phyloP scores from a whole-genome alignment of 2,888 invertebrate species.

The Carterocephalus palaemon region DNA sequence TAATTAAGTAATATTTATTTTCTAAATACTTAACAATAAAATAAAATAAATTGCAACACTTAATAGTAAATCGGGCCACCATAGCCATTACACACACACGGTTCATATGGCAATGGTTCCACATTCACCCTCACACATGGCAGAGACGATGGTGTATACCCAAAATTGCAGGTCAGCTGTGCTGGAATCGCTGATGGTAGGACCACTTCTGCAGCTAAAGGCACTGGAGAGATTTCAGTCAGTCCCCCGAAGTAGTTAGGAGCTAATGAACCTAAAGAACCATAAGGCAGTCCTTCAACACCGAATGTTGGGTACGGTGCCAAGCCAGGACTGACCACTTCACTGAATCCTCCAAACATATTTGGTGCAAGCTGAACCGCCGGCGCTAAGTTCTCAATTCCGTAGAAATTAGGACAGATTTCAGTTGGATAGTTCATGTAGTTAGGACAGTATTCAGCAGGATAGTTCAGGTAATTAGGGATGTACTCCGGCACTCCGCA shows the following conservation, averaged over 20 bases:
- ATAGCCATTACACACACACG: conserved; percentile 29
- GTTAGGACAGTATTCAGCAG: conserved; percentile 5
- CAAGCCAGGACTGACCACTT: conserved; percentile 15
- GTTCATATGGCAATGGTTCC: conserved; percentile 37
- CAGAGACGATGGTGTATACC: conserved; percentile 35
- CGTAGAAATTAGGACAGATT: conserved; percentile 12
- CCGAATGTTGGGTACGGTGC: neutral
- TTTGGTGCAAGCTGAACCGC: conserved; percentile 22
- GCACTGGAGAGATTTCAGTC: conserved; percentile 27
- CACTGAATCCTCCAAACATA: conserved; percentile 22
- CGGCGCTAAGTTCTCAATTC: conserved; percentile 24
- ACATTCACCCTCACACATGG: conserved; percentile 46
- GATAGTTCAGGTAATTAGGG: conserved; percentile 2
- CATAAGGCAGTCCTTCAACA: neutral
- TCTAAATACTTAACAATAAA: neutral
- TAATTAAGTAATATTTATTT: conserved; percentile 2
- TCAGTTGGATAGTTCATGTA: conserved; percentile 10
- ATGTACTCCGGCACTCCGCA: conserved; percentile 5
- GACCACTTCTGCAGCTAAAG: conserved; percentile 39
- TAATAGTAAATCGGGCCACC: conserved; percentile 34
- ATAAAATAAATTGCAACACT: too few relatives aligned
- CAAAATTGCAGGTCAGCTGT: conserved; percentile 44
- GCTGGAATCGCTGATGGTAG: conserved; percentile 48
- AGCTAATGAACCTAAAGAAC: conserved; percentile 15
- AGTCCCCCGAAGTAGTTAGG: conserved; percentile 31